Percentiles rank a stretch among this genome's conserved stretches.
Evolutionary conservation across 2,888 invertebrate genomes (phyloP).

Genomic region (Sussaba pulchella): DNA sequence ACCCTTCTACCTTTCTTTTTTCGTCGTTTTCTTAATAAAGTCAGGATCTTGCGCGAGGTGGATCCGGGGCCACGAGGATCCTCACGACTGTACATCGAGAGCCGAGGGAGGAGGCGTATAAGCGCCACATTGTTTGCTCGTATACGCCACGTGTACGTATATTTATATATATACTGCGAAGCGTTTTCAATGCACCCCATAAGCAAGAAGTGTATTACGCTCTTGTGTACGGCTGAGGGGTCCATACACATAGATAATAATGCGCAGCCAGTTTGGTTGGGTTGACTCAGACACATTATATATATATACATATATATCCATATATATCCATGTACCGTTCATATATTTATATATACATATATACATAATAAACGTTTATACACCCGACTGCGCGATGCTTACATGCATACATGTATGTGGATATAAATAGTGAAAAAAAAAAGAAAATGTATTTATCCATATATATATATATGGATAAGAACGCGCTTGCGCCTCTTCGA

Average conservation of each 20-base stretch:
- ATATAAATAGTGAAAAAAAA: background rate
- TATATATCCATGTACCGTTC: too few species aligned
- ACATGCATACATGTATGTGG: background rate
- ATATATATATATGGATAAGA: background rate
- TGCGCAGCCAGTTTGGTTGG: conserved; percentile 42
- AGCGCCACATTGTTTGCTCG: conserved; percentile 54
- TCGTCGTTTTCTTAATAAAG: conserved; percentile 54
- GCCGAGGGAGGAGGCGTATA: conserved; percentile 27
- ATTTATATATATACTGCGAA: background rate
- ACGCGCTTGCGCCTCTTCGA: conserved; percentile 15
- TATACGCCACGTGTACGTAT: conserved; percentile 8
- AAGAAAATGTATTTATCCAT: background rate
- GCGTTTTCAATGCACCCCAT: background rate
- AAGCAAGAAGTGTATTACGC: conserved; percentile 19
- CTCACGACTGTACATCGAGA: conserved; percentile 40
- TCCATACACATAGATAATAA: conserved; percentile 49
- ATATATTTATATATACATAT: conserved; percentile 25
- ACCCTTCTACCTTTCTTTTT: conserved; percentile 22
- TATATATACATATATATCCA: too few species aligned
- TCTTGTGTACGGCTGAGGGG: background rate
- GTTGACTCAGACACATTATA: conserved; percentile 33
- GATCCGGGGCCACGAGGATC: conserved; percentile 45
- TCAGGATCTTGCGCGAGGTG: conserved; percentile 34
- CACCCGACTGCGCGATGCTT: conserved; percentile 26
- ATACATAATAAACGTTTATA: conserved; percentile 50